phyloP scores from a whole-genome alignment of 2,888 invertebrate species.

The Ectemnius cavifrons region DNA sequence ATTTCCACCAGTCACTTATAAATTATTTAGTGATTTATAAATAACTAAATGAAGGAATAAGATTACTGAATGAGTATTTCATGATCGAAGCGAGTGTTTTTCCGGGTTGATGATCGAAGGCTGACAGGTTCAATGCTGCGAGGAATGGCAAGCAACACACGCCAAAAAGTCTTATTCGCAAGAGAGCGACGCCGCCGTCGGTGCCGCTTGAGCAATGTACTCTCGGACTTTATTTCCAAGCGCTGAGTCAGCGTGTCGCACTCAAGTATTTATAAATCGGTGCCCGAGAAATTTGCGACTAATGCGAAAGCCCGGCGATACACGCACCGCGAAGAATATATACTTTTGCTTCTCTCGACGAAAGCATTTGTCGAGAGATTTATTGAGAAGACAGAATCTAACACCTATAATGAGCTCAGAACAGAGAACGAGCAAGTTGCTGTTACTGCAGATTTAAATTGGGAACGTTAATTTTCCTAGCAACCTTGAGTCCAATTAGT shows the following conservation, averaged over 20 bases:
- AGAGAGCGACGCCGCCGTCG: conserved; percentile 16
- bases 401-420: neutral
- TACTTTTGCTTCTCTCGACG: neutral
- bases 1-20: too few species aligned
- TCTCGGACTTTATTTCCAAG: conserved; percentile 65
- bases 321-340: neutral
- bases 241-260: conserved; percentile 63
- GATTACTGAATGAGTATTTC: too few species aligned
- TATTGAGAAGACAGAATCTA: neutral
- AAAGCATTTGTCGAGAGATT: conserved; percentile 13
- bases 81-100: neutral
- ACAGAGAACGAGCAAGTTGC: neutral
- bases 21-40: too few species aligned
- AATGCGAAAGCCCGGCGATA: conserved; percentile 35
- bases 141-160: too few species aligned
- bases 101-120: too few species aligned
- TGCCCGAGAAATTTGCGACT: conserved; percentile 53
- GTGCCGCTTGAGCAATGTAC: conserved; percentile 62
- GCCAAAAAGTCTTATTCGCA: conserved; percentile 5
- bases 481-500: too few species aligned
- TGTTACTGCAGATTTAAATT: too few species aligned
- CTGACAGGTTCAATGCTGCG: conserved; percentile 2
- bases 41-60: too few species aligned
- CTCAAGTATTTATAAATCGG: conserved; percentile 66
- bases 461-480: too few species aligned